Evolutionary conservation across 2,888 invertebrate genomes (phyloP).

Genomic region (Syrphus vitripennis): DNA sequence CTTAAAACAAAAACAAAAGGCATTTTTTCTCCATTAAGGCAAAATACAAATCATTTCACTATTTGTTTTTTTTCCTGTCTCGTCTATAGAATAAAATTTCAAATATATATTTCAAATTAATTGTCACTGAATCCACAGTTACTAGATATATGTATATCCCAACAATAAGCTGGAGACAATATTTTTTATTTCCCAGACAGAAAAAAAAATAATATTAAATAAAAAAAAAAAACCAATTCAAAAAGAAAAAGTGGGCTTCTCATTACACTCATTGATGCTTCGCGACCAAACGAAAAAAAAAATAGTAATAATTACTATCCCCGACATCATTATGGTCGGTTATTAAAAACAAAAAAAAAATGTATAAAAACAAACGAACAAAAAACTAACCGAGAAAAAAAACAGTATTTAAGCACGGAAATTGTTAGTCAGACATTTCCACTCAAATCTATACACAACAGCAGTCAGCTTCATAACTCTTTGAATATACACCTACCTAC

Average conservation of each 20-base stretch:
- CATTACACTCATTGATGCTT: constrained; percentile 28
- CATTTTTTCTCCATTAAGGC: not conserved
- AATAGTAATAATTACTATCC: constrained; percentile 55
- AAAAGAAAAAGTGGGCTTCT: not conserved
- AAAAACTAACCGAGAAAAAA: constrained; percentile 9
- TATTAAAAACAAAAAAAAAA: constrained; percentile 58
- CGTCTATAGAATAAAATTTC: constrained; percentile 36
- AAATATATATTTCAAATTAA: constrained; percentile 46
- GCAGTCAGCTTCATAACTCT: constrained; percentile 32
- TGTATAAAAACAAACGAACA: constrained; percentile 36
- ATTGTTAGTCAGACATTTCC: constrained; percentile 64
- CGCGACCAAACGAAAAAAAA: constrained; percentile 42
- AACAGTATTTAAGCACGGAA: constrained; percentile 51
- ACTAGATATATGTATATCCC: constrained; percentile 46
- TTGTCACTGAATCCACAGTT: constrained; percentile 61
- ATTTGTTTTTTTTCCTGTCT: constrained; percentile 14
- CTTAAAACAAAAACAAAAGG: not conserved
- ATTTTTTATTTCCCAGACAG: not conserved
- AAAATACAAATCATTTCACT: not conserved
- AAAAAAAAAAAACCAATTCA: not conserved
- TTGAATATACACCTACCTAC: constrained; percentile 1
- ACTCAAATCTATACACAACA: constrained; percentile 34
- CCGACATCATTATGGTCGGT: constrained; percentile 53
- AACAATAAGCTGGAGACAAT: constrained; percentile 41
- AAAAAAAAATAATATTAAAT: not conserved